Conservation (phyloP, 1,140 invertebrate species). For the Philaenus spumarius region DNA sequence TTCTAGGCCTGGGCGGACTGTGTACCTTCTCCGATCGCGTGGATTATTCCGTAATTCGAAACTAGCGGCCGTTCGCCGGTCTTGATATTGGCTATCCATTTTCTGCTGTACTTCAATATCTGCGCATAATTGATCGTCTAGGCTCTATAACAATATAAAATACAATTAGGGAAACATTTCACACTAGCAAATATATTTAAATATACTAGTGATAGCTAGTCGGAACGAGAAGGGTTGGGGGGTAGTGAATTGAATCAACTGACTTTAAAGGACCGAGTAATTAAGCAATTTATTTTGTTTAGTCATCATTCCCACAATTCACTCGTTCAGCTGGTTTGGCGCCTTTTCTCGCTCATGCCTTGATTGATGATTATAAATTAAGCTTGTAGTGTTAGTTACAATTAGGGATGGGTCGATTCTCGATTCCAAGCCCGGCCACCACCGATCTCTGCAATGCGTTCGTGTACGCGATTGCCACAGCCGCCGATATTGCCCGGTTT, state of each 20-base stretch:
- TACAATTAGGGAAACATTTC: conserved; percentile 5
- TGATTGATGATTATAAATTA: no score
- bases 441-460: no score
- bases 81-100: background rate
- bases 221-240: background rate
- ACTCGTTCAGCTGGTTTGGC: no score
- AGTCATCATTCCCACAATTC: no score
- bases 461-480: no score
- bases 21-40: no score
- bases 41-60: background rate
- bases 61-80: background rate
- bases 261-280: background rate
- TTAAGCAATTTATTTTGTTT: background rate
- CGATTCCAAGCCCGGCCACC: no score
- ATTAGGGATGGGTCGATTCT: no score
- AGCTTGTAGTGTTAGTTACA: no score
- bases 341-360: no score
- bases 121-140: conserved; percentile 36
- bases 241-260: background rate
- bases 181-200: background rate
- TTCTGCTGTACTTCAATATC: conserved; percentile 30
- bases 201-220: background rate
- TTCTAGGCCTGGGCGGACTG: no score
- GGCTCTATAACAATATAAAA: conserved; percentile 31
- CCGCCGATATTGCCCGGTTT: no score